Base-by-base conservation (phyloP, 2,797 vertebrate species). In the Emydoidea blandingii region DNA sequence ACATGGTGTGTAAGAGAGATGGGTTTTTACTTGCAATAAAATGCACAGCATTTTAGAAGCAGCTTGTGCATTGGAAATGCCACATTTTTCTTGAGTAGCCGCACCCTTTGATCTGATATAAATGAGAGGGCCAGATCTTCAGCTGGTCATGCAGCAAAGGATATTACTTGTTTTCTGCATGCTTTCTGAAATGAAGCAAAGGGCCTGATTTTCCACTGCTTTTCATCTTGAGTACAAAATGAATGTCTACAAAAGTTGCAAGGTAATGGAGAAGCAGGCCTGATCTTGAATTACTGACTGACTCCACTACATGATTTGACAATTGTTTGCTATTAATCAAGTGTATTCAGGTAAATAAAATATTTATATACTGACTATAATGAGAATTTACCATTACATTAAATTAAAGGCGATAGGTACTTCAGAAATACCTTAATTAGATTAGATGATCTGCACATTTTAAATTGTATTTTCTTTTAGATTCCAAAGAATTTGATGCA, bases 401-500 rank as follows among this genome's bases (percentile, higher is more conserved):
- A 54, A 54, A 96, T 53, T 41, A 56, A 92, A 81, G 18, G 91
- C 65, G 12, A 1, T 47, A n/a, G 54, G 41, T 62, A 2, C 23
- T 89, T 91, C 16, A 87, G 31, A 29, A 78, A 78, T 47, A 78
- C 25, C 41, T 49, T 78, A 31, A 15, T 14, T 47, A 47, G 41
- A 76, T 47, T 44, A 49, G 25, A 31, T 31, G 41, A 12, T 23
- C 31, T 21, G n/a, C 16, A n/a, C 10, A 37, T 6, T 81, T 72
- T 47, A 25, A 74, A 34, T 53, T 18, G 91, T 72, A 4, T 90
- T 72, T 81, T 92, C 31, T 92, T 97, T 94, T 93, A 99, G 99
- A 98, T 85, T 95, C 97, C 56, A 99, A 99, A 95, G 98, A 98
- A 85, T 99, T 98, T 83, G 99, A 99, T 86, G 99, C 99, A 0